phyloP scores from a whole-genome alignment of 2,888 invertebrate species.

The Rhagophthalmus giganteus region DNA sequence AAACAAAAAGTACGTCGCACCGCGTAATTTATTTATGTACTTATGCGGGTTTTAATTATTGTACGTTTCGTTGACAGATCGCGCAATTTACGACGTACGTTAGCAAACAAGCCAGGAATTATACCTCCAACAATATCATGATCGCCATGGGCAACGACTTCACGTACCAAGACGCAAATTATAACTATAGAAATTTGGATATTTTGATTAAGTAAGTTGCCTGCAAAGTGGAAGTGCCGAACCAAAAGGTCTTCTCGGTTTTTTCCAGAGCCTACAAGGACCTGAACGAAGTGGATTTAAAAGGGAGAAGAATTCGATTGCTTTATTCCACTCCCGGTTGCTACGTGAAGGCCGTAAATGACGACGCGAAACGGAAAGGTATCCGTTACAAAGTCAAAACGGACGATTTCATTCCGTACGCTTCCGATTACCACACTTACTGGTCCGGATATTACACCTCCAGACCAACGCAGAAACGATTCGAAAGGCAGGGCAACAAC shows the following conservation, averaged over 20 bases:
- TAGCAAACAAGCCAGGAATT: constrained; percentile 60
- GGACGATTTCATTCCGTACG: constrained; percentile 71
- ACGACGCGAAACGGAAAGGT: constrained; percentile 47
- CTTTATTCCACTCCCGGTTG: constrained; percentile 83
- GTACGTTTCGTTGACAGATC: constrained; percentile 2
- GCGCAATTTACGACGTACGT: constrained; percentile 63
- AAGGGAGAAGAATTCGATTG: constrained; percentile 63
- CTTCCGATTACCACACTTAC: constrained; percentile 65
- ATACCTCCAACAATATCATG: constrained; percentile 73
- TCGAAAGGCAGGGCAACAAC: constrained; percentile 57
- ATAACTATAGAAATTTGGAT: constrained; percentile 86
- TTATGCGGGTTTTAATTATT: too few species aligned
- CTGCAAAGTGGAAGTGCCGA: too few species aligned
- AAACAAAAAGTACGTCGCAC: constrained; percentile 40
- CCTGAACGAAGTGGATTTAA: constrained; percentile 3
- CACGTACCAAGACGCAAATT: constrained; percentile 75
- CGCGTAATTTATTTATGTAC: too few species aligned
- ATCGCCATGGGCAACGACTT: constrained; percentile 94
- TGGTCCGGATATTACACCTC: constrained; percentile 76
- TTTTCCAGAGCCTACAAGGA: constrained; percentile 17
- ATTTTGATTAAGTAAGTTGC: constrained; percentile 74
- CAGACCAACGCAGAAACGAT: constrained; percentile 61
- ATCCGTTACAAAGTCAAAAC: constrained; percentile 52
- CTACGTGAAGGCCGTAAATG: constrained; percentile 71
- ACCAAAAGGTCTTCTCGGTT: too few species aligned